Conservation (phyloP, 2,113 vertebrate species). For the Lethenteron camtschaticum region DNA sequence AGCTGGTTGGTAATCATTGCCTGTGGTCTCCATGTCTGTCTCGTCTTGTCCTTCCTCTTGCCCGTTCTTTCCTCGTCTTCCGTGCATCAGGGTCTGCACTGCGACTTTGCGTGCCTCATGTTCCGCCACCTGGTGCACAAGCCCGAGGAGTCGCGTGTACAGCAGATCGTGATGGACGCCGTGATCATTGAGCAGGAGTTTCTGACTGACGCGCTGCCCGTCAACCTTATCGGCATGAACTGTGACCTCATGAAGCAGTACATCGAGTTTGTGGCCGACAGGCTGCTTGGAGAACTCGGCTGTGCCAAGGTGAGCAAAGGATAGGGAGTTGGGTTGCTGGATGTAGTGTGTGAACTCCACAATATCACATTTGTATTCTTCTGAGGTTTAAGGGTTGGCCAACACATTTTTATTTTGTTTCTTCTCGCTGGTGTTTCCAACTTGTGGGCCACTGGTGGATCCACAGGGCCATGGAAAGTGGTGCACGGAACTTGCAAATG, state of each 20-base stretch:
- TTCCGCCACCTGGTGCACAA: constrained; percentile 78
- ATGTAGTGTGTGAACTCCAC: too few relatives aligned
- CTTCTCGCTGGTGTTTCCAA: too few relatives aligned
- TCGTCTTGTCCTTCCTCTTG: too few relatives aligned
- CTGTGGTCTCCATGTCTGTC: too few relatives aligned
- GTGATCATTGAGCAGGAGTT: constrained; percentile 91
- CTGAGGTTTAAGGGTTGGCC: too few relatives aligned
- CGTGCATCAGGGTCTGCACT: constrained; percentile 25
- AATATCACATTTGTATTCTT: too few relatives aligned
- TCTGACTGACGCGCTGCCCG: constrained; percentile 61
- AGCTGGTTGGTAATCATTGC: too few relatives aligned
- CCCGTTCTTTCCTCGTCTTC: not conserved
- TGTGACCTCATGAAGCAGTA: constrained; percentile 71
- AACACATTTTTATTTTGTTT: too few relatives aligned
- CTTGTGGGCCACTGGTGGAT: too few relatives aligned
- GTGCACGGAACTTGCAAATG: too few relatives aligned
- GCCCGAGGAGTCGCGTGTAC: constrained; percentile 40
- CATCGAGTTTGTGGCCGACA: constrained; percentile 84
- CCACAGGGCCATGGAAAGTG: too few relatives aligned
- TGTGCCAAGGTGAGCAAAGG: constrained; percentile 46
- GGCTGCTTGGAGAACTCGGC: constrained; percentile 67
- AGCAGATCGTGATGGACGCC: constrained; percentile 43
- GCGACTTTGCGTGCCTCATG: constrained; percentile 92
- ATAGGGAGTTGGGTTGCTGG: too few relatives aligned
- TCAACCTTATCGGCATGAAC: constrained; percentile 93